phyloP scores from a whole-genome alignment of 2,797 vertebrate species.

The Sylvia borin region DNA sequence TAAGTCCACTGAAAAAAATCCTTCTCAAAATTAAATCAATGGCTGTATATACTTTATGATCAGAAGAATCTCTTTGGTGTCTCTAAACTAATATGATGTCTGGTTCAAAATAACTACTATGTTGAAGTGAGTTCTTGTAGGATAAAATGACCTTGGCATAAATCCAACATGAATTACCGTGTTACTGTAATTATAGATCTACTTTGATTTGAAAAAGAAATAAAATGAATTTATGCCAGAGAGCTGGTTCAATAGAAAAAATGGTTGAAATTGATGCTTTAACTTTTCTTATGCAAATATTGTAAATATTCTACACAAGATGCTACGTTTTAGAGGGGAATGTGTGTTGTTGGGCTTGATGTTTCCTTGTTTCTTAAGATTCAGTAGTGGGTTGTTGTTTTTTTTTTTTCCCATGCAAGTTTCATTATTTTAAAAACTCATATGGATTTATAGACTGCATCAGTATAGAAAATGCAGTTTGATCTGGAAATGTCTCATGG shows the following conservation, averaged over 20 bases:
- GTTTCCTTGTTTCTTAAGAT: neutral
- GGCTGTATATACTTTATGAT: neutral
- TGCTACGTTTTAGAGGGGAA: neutral
- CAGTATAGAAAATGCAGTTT: neutral
- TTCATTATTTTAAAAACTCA: neutral
- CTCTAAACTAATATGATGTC: neutral
- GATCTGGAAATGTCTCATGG: neutral
- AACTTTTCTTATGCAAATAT: neutral
- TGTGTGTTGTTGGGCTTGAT: neutral
- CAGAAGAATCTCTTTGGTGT: neutral
- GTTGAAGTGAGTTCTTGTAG: neutral
- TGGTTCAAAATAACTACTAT: neutral
- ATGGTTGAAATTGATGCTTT: neutral
- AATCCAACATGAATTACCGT: neutral
- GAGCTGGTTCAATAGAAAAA: neutral
- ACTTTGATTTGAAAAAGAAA: neutral
- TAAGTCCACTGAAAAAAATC: neutral
- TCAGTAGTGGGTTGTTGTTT: neutral
- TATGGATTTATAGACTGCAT: neutral
- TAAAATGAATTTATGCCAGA: neutral
- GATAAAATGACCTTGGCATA: neutral
- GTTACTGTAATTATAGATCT: neutral
- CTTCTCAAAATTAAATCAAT: neutral
- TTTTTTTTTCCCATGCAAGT: neutral
- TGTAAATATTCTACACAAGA: neutral